A percentile compares a stretch with the other conserved stretches of the same genome.
phyloP scores from a whole-genome alignment of 1,140 invertebrate genomes.

The Drosophila parabipectinata region DNA sequence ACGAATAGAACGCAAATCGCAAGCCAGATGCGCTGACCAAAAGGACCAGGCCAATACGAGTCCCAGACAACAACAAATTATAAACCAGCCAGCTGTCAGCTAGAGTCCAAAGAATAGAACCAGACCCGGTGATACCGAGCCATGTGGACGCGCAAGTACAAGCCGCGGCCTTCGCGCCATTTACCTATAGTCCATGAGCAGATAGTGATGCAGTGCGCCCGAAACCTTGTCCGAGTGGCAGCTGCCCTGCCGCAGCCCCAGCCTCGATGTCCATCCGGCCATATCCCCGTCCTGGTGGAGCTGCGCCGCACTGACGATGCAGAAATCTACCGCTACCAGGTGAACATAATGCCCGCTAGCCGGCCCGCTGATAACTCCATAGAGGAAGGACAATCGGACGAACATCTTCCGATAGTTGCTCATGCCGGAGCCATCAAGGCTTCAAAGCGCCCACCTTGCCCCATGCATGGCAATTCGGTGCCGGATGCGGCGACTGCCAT shows the following conservation, averaged over 20 bases:
- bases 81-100: neutral
- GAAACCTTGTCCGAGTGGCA: slow-evolving; percentile 44
- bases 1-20: neutral
- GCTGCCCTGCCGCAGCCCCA: slow-evolving; percentile 49
- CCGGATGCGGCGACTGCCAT: neutral
- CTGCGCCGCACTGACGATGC: slow-evolving; percentile 45
- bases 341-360: slow-evolving; percentile 40
- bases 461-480: slow-evolving; percentile 23
- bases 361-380: neutral
- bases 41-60: neutral
- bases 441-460: slow-evolving; percentile 19
- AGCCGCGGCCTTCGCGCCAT: slow-evolving; percentile 10
- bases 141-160: slow-evolving; percentile 43
- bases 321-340: slow-evolving; percentile 53
- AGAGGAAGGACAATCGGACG: neutral
- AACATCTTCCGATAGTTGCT: neutral
- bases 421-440: neutral
- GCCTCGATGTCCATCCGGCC: slow-evolving; percentile 29
- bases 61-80: neutral
- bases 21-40: slow-evolving; percentile 19
- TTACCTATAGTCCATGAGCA: slow-evolving; percentile 46
- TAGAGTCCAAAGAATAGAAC: neutral
- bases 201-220: slow-evolving; percentile 62
- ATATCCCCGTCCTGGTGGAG: slow-evolving; percentile 62
- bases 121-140: neutral